Base-by-base conservation (phyloP, 1,140 invertebrate genomes). In the Caenorhabditis tropicalis region DNA sequence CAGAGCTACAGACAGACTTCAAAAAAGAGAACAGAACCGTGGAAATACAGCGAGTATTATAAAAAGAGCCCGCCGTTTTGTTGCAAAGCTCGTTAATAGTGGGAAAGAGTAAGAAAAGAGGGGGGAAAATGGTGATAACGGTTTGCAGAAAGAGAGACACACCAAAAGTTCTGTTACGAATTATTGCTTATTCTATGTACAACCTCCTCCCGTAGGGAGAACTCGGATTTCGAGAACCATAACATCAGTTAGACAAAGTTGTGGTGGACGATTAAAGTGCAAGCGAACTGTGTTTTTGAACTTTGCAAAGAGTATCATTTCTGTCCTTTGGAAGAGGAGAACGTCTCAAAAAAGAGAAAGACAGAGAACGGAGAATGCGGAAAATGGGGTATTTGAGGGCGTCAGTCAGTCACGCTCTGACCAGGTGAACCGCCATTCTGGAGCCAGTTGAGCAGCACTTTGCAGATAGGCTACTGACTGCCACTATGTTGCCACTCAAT, bases 61-160 rank as follows among this genome's bases (percentile, higher is more conserved):
- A 43, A 43, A 43, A 43, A 29, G 53, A 27, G 53, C 10, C 49
- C 27, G 19, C 3, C 19, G 27, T 16, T 33, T 65, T 36, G 58
- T 31, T 36, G 29, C 33, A 65, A 65, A 65, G 58, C 31, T 65
- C 29, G 58, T 65, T 65, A 56, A 56, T 56, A 27, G 53, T 56
- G 53, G 10, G 53, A 56, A 56, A 2, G 39, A 43, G 39, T 6
- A 5, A 43, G 12, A 43, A 43, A 6, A 5, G 39, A 6, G 5
- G 39, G 39, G 39, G 39, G 39, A 4, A 46, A 46, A 46, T 16
- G 43, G 48, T 51, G 48, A 51, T 51, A 51, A 51, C 12, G 19
- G 39, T 43, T 43, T 51, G 49, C 15, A n/a, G n/a, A 51, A 19
- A 51, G 16, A 51, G 49, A 51, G 16, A 19, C 12, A 19, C n/a